Conservation (phyloP, 2,797 vertebrate genomes). For the Rachycentron canadum region DNA sequence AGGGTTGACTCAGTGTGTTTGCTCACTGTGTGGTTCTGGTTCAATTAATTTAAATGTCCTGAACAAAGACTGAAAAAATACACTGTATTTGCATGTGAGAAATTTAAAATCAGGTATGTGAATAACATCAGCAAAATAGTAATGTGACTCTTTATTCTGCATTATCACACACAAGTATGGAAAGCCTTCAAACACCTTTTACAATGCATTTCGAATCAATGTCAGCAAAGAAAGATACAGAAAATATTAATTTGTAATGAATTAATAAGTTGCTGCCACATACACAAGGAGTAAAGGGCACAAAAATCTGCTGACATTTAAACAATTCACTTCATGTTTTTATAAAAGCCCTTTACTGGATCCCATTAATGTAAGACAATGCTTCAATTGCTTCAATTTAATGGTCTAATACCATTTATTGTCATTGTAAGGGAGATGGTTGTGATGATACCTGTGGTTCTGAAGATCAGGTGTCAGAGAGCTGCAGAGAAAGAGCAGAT, state of each 20-base stretch:
- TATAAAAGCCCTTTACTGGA: neutral
- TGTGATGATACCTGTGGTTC: neutral
- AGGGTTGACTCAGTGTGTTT: slow-evolving; percentile 2
- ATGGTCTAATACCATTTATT: neutral
- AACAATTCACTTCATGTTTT: neutral
- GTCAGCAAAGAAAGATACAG: neutral
- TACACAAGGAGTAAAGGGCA: neutral
- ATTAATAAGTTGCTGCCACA: too few relatives aligned
- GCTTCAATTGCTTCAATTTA: neutral
- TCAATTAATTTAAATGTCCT: neutral
- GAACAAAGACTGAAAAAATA: neutral
- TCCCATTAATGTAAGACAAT: neutral
- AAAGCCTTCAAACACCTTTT: neutral
- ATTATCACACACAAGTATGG: neutral
- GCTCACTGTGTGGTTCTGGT: neutral
- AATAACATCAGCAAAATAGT: neutral
- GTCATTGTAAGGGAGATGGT: neutral
- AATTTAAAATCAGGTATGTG: neutral
- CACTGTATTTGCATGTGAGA: neutral
- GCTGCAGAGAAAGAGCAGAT: slow-evolving; percentile 1
- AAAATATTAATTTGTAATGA: too few relatives aligned
- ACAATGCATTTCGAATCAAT: neutral
- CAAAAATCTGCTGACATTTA: neutral
- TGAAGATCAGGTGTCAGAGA: neutral
- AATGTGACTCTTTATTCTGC: neutral